These are phyloP conservation scores for Dasyurus viverrinus DNA, from an alignment of 2,113 vertebrate species.

Conservation along the genomic window DNA sequence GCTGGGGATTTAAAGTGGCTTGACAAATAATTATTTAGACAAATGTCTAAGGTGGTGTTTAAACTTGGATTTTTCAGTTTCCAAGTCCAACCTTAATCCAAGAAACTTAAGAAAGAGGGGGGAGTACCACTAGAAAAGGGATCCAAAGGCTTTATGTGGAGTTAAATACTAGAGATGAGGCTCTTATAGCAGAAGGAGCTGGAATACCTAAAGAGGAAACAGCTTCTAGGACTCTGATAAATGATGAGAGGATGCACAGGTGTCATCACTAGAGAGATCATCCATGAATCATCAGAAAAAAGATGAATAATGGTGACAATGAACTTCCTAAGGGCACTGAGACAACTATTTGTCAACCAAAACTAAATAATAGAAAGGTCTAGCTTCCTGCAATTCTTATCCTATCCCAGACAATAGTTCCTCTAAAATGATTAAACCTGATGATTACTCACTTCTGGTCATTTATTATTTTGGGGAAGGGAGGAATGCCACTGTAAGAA, in stretches of 20 bases:
- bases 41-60: background rate
- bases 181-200: background rate
- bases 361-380: background rate
- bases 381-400: background rate
- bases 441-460: background rate
- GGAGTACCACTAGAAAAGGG: background rate
- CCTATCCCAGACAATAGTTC: background rate
- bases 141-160: background rate
- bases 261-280: background rate
- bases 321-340: background rate
- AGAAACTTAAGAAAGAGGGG: background rate
- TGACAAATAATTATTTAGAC: background rate
- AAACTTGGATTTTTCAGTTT: background rate
- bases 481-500: background rate
- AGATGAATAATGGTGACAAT: background rate
- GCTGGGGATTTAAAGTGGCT: background rate
- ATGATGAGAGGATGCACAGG: background rate
- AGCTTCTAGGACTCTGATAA: background rate
- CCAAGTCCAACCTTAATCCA: background rate
- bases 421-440: background rate
- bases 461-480: background rate
- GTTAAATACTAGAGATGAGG: background rate
- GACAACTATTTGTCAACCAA: background rate
- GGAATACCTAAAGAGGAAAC: background rate
- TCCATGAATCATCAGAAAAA: background rate